Base-by-base conservation (phyloP, 2,888 invertebrate species). In the Pachymerium ferrugineum region DNA sequence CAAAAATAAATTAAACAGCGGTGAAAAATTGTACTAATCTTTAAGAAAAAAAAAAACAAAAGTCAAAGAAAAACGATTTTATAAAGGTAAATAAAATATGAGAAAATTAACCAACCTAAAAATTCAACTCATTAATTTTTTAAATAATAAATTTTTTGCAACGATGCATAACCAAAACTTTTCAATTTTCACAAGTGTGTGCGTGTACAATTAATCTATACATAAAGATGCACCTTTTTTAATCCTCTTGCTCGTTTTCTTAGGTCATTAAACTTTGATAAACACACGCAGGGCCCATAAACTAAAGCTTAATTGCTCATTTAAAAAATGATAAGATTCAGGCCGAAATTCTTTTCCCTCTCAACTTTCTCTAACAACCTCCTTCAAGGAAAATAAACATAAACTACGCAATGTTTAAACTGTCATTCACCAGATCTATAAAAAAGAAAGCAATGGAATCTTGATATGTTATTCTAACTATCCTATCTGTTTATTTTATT, bases 361-460 rank as follows among this genome's bases (percentile, higher is more conserved):
- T 62, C 62, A 62, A 62, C 62, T 62, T 28, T 28, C 14, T 62
- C 28, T 62, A 14, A 62, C 62, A 47, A 47, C 22, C 22, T 22
- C 47, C 19, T 8, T 6, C 47, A 3, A 19, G 47, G 10, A 16
- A 62, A 62, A 62, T 62, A 62, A 62, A 62, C 62, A 19, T 19
- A 54, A 54, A 62, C 25, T 28, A 3, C 12, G 25, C 10, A 12
- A 28, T 62, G 12, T 62, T 62, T 62, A 62, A 62, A 28, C 62
- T 62, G 62, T 62, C 62, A 62, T 62, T 62, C 62, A 62, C 14
- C 62, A 62, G 62, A 62, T 62, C 62, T n/a, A n/a, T n/a, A 54
- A 25, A 6, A 19, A 54, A 4, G 22, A 54, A 54, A 10, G 54
- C 54, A 38, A 25, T 4, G n/a, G n/a, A n/a, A n/a, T n/a, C n/a